Percentiles rank a stretch among this genome's conserved stretches.
Conservation (phyloP, 2,113 vertebrate species). For the Scophthalmus maximus region DNA sequence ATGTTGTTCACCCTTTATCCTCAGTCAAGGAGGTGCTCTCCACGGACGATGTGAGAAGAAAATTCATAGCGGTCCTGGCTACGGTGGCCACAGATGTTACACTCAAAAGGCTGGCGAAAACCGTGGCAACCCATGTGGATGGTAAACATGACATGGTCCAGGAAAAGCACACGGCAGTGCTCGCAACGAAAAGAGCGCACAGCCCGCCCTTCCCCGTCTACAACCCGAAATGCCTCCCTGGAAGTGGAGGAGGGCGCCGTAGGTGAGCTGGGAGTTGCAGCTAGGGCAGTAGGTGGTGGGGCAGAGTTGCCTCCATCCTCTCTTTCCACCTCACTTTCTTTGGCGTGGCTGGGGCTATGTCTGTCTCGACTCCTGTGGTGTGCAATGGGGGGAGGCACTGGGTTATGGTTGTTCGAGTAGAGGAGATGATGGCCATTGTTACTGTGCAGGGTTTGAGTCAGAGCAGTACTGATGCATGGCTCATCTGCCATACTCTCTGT, state of each 20-base stretch:
- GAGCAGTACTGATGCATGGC: conserved; percentile 79
- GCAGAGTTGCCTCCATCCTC: conserved; percentile 65
- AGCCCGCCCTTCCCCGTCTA: conserved; percentile 90
- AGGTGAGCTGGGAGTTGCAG: conserved; percentile 63
- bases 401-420: conserved; percentile 64
- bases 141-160: conserved; percentile 99
- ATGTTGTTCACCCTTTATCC: conserved; percentile 28
- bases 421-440: conserved; percentile 79
- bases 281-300: conserved; percentile 36
- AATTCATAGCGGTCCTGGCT: conserved; percentile 99
- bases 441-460: conserved; percentile 43
- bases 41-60: conserved; percentile 96
- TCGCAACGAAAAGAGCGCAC: conserved; percentile 94
- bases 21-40: conserved; percentile 93
- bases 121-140: conserved; percentile 99
- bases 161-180: conserved; percentile 96
- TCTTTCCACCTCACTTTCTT: conserved; percentile 86
- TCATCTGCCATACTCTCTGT: conserved; percentile 97
- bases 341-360: conserved; percentile 89
- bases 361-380: conserved; percentile 61
- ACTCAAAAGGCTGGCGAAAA: conserved; percentile 98
- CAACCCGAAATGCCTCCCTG: conserved; percentile 89
- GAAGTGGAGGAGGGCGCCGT: conserved; percentile 74
- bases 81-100: conserved; percentile 97
- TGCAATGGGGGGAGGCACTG: conserved; percentile 39